These are phyloP conservation scores for Pseudomyrmex gracilis DNA, from an alignment of 1,140 invertebrate species.

Conservation along the genomic window DNA sequence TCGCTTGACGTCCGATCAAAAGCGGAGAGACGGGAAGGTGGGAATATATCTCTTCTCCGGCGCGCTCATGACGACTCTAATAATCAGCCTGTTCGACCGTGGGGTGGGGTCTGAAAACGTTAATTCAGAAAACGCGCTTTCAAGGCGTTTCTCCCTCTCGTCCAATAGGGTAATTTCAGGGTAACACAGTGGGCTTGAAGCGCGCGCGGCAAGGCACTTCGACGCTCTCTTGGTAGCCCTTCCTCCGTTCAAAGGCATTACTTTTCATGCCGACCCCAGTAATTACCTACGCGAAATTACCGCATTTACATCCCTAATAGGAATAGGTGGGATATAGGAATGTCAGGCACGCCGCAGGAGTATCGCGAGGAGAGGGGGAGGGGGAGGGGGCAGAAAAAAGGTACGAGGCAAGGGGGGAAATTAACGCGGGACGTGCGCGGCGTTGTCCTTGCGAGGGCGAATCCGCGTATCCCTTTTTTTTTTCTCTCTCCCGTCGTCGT, in stretches of 20 bases:
- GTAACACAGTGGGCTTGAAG: slow-evolving; percentile 65
- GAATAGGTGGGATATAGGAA: slow-evolving; percentile 79
- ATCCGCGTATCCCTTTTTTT: slow-evolving; percentile 48
- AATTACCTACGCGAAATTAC: slow-evolving; percentile 80
- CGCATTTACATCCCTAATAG: slow-evolving; percentile 82
- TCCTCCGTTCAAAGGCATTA: slow-evolving; percentile 76
- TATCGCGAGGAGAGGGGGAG: slow-evolving; percentile 64
- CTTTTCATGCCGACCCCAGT: slow-evolving; percentile 72
- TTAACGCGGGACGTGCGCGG: slow-evolving; percentile 72
- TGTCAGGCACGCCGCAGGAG: slow-evolving; percentile 74
- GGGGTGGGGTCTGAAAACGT: slow-evolving; percentile 58
- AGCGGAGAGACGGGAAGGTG: slow-evolving; percentile 3
- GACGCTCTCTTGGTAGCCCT: slow-evolving; percentile 41
- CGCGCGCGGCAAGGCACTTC: slow-evolving; percentile 41
- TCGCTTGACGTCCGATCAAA: slow-evolving; percentile 51
- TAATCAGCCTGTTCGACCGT: slow-evolving; percentile 57
- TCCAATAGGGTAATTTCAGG: slow-evolving; percentile 74
- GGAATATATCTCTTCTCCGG: slow-evolving; percentile 26
- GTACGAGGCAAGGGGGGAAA: slow-evolving; percentile 40
- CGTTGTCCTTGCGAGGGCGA: slow-evolving; percentile 71
- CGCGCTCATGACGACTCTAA: slow-evolving; percentile 53
- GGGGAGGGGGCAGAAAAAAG: slow-evolving; percentile 49
- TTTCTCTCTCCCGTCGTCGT: neutral
- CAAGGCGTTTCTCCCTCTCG: slow-evolving; percentile 51
- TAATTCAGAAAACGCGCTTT: slow-evolving; percentile 68